Evolutionary conservation across 2,888 invertebrate genomes (phyloP), one percentile per base, ranked within the genome.

Genomic region (Aleiodes alternator): DNA sequence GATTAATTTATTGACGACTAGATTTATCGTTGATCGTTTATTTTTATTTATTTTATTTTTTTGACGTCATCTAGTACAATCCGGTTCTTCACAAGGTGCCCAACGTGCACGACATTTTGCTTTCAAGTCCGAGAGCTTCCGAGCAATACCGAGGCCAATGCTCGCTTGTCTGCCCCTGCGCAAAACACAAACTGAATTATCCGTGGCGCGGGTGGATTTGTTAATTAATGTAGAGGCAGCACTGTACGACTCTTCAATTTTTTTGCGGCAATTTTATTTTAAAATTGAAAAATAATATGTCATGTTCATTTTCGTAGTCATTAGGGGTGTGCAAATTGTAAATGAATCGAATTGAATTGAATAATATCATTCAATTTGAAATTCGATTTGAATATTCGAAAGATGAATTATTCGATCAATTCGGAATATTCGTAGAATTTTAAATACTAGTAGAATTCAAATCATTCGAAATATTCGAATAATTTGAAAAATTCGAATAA

Each of bases 61-160:
- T 68, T 68, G n/a, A 68, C 68, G 31, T 68, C 68, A 68, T 3
- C 51, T 31, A 29, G 14, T 48, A 31, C 71, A 57, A 50, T 48
- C 59, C 57, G 57, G 59, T 71, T 59, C 23, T 29, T 31, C 29
- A 59, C 71, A 57, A 71, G 57, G 71, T 48, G 71, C 71, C 71
- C 57, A 48, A 48, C 23, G 71, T 71, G n/a, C 48, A 29, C 71
- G 71, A 71, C 71, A 71, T 71, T 48, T 71, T 71, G 71, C 57
- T 34, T 71, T 71, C 43, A 4, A 69, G n/a, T 56, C 77, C 84
- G 85, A 82, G 75, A 23, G 55, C 56, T 31, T 16, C 64, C 84
- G 83, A 85, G 43, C 66, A 29, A 66, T 23, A 16, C 68, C 77
- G 76, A 73, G 50, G 34, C 8, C 9, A 48, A 48, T 51, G 16